These are phyloP conservation scores for Hemicordylus capensis DNA, from an alignment of 2,113 vertebrate genomes.

Conservation along the genomic window DNA sequence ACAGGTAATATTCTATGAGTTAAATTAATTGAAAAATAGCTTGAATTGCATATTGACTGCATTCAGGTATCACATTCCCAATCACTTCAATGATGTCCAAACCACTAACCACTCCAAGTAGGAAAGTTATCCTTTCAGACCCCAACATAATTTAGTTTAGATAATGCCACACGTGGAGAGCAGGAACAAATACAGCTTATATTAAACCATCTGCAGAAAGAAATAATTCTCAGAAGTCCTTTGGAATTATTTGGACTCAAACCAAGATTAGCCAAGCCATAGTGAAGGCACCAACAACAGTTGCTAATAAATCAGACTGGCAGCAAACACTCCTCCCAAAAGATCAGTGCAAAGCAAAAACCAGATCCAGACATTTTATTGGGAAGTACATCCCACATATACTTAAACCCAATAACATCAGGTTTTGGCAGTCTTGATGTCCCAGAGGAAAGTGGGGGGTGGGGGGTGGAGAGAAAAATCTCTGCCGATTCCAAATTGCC, in stretches of 20 bases:
- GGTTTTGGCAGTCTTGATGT: neutral
- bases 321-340: neutral
- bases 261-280: neutral
- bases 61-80: neutral
- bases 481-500: neutral
- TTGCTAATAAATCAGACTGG: neutral
- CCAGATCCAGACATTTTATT: neutral
- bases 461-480: neutral
- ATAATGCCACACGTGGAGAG: neutral
- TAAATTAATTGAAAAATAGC: too few species aligned
- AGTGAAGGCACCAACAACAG: neutral
- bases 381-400: neutral
- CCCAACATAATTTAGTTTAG: neutral
- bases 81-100: neutral
- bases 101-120: neutral
- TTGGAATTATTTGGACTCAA: too few species aligned
- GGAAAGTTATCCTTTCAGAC: neutral
- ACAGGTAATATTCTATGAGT: too few species aligned
- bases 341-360: neutral
- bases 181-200: neutral
- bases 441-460: neutral
- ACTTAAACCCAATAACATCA: neutral
- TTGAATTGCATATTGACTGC: too few species aligned
- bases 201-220: neutral
- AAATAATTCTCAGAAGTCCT: neutral